Evolutionary conservation across 2,797 vertebrate species (phyloP), one percentile per base, ranked within the genome.

Genomic region (Microctenopoma steveboyesi): DNA sequence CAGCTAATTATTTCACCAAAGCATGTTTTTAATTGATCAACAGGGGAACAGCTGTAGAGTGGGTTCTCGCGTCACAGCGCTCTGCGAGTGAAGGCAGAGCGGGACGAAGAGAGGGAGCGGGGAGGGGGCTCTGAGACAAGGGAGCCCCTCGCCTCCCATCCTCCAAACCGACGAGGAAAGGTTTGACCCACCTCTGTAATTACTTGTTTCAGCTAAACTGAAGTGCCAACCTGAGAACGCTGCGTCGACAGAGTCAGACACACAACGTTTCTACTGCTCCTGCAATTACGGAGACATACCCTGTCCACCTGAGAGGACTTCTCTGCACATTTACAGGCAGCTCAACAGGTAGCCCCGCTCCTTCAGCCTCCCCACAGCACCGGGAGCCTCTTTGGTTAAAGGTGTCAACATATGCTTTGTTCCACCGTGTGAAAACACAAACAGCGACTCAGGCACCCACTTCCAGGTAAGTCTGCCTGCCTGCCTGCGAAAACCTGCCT

Each of bases 1-100:
- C 89, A 91, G 90, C 90, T 92, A 92, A 93, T 92, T 92, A 92
- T 92, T 92, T 93, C 89, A 92, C 92, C 88, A 89, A 91, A 91
- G 90, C 85, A 74, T 89, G 84, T 89, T 93, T 93, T 93, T 93
- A 93, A 93, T 92, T 93, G 91, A 93, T 91, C 92, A 89, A 90
- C 92, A 89, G 89, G 91, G 91, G 91, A 93, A 88, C 90, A 88
- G 86, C 86, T 89, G 92, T 86, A 88, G 83, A 88, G 89, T 4
- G 69, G 71, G 82, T 88, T 84, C 81, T 76, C 56, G 70, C 74
- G 72, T 90, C 88, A 82, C 74, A 43, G 80, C 59, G 54, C 82
- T 75, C 72, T 16, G 74, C 67, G 58, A 72, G 81, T 78, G 78
- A 84, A 91, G 86, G 82, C 39, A 30, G 78, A 74, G 63, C 59